Evolutionary conservation across 1,140 invertebrate genomes (phyloP).

Genomic region (Cataglyphis hispanica): DNA sequence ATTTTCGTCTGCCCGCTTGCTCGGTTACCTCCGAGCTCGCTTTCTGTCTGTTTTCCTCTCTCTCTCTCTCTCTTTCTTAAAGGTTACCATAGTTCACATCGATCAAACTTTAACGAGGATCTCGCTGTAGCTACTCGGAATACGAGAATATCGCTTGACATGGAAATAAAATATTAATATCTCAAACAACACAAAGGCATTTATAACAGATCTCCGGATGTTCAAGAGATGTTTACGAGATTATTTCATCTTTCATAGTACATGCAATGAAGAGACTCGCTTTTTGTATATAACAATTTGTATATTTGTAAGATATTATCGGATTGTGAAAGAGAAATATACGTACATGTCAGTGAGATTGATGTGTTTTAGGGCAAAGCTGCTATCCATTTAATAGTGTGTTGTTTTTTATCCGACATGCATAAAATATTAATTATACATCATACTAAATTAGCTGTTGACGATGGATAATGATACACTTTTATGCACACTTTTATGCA

Average conservation of each 20-base stretch:
- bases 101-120: conserved; percentile 59
- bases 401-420: background rate
- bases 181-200: background rate
- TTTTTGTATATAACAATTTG: background rate
- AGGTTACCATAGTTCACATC: conserved; percentile 54
- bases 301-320: background rate
- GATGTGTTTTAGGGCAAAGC: background rate
- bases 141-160: conserved; percentile 18
- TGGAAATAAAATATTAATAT: background rate
- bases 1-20: conserved; percentile 37
- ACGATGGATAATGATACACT: conserved; percentile 15
- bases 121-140: conserved; percentile 19
- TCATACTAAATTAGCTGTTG: conserved; percentile 18
- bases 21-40: conserved; percentile 24
- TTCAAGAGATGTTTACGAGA: background rate
- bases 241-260: background rate
- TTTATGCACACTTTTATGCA: conserved; percentile 2
- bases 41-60: too few relatives aligned
- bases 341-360: background rate
- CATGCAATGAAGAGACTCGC: background rate
- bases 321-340: background rate
- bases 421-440: conserved; percentile 27
- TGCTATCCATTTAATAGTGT: background rate
- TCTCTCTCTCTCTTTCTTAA: background rate
- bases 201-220: background rate